Evolutionary conservation across 2,797 vertebrate genomes (phyloP).

Genomic region (Enteromius paludinosus): DNA sequence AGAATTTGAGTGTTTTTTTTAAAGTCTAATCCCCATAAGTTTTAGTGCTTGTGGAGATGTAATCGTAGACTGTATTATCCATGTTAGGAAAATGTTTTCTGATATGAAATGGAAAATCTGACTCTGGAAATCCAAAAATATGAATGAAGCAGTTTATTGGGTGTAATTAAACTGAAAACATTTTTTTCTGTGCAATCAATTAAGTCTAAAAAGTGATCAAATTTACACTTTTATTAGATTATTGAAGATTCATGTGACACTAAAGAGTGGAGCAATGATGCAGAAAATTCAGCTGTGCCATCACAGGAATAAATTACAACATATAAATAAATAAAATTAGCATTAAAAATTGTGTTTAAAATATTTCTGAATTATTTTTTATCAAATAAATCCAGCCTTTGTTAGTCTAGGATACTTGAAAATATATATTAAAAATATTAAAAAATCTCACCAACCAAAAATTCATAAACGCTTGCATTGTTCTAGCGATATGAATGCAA

Average conservation of each 20-base stretch:
- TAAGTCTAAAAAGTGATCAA: background rate
- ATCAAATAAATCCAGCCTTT: background rate
- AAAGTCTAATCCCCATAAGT: constrained; percentile 26
- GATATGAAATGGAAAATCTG: background rate
- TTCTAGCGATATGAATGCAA: background rate
- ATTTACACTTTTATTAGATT: background rate
- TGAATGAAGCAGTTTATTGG: background rate
- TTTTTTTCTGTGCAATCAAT: background rate
- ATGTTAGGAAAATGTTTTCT: constrained; percentile 8
- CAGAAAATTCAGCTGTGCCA: background rate
- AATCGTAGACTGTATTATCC: constrained; percentile 15
- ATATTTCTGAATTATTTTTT: background rate
- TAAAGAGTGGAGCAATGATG: background rate
- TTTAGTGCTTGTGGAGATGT: constrained; percentile 32
- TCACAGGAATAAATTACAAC: background rate
- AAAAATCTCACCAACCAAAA: background rate
- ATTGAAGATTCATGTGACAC: background rate
- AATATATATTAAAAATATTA: background rate
- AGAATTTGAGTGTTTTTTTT: constrained; percentile 32
- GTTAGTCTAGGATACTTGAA: background rate
- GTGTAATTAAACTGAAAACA: background rate
- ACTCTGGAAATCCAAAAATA: background rate
- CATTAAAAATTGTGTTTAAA: background rate
- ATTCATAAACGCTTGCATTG: background rate
- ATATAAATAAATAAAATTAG: background rate